phyloP scores from a whole-genome alignment of 2,797 vertebrate species.

The Gymnodraco acuticeps region DNA sequence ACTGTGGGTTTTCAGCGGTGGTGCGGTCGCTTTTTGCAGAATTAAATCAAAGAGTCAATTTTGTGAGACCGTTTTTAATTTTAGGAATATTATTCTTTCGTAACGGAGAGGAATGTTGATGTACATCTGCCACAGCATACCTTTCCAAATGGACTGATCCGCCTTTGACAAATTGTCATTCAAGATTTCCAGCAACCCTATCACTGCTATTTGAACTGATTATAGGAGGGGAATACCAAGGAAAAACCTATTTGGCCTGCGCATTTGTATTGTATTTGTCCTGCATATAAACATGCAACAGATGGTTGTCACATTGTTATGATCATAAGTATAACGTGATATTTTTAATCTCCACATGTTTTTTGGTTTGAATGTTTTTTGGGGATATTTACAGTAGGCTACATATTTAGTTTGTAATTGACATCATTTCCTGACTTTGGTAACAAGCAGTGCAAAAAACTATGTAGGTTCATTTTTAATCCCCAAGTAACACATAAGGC shows the following conservation, averaged over 20 bases:
- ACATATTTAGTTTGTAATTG: not conserved
- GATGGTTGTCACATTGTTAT: constrained; percentile 70
- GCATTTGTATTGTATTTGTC: not conserved
- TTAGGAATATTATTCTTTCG: not conserved
- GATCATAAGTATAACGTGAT: not conserved
- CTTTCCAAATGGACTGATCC: constrained; percentile 85
- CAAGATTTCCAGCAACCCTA: constrained; percentile 71
- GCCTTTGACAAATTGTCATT: constrained; percentile 84
- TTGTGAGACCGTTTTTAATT: not conserved
- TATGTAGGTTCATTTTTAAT: not conserved
- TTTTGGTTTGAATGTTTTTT: too few relatives aligned
- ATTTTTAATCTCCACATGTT: too few relatives aligned
- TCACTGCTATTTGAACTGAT: constrained; percentile 44
- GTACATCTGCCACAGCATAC: constrained; percentile 50
- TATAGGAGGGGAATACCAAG: constrained; percentile 4
- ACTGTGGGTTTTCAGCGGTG: constrained; percentile 27
- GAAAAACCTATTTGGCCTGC: not conserved
- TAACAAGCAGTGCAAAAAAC: not conserved
- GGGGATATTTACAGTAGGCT: not conserved
- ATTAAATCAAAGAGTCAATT: constrained; percentile 28
- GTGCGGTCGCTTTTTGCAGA: constrained; percentile 32
- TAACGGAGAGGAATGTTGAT: constrained; percentile 1
- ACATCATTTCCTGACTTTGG: not conserved
- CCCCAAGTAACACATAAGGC: not conserved
- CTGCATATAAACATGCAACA: constrained; percentile 73